phyloP scores from a whole-genome alignment of 2,888 invertebrate species.

The Lepidocyrtoides sp. region DNA sequence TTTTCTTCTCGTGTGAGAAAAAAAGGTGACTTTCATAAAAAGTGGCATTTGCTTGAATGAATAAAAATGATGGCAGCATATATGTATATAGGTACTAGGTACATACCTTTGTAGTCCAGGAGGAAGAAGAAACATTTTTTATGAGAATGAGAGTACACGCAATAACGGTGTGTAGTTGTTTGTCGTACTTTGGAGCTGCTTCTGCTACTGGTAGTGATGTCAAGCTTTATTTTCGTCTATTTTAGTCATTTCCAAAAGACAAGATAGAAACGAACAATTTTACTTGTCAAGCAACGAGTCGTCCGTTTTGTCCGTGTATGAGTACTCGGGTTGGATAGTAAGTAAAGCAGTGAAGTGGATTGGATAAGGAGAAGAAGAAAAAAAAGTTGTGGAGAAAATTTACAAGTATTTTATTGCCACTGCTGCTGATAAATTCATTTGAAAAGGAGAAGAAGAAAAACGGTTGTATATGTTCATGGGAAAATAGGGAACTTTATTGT shows the following conservation, averaged over 20 bases:
- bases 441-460: background rate
- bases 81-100: background rate
- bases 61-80: background rate
- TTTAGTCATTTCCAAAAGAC: background rate
- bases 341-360: too few relatives aligned
- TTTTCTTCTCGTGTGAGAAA: background rate
- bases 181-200: background rate
- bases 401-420: conserved; percentile 72
- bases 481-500: conserved; percentile 14
- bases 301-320: background rate
- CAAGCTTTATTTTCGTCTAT: conserved; percentile 54
- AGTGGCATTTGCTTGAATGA: conserved; percentile 4
- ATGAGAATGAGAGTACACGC: conserved; percentile 1
- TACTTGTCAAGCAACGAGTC: conserved; percentile 40
- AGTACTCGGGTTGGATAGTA: background rate
- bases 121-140: conserved; percentile 11
- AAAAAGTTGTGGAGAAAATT: conserved; percentile 47
- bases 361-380: background rate
- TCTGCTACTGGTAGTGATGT: conserved; percentile 31
- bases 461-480: conserved; percentile 6
- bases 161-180: background rate
- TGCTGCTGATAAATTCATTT: conserved; percentile 70
- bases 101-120: background rate
- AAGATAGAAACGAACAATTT: background rate
- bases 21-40: conserved; percentile 50